Evolutionary conservation across 2,113 vertebrate species (phyloP).

Genomic region (Gulo gulo): DNA sequence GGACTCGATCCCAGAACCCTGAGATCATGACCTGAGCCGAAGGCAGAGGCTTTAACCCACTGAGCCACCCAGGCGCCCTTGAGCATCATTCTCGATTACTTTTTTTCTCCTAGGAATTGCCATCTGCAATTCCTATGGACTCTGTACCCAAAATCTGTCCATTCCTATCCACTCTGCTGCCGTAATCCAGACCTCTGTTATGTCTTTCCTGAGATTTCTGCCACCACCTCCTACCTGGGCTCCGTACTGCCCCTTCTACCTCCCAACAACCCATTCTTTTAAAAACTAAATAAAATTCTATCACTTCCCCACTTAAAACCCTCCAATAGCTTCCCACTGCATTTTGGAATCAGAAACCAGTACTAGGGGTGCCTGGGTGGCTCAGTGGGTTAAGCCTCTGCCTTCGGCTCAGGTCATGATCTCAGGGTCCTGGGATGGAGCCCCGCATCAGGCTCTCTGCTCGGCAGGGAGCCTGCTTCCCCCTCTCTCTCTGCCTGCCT

Average conservation of each 20-base stretch:
- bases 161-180: not conserved
- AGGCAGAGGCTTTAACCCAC: too few species aligned
- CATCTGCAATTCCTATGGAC: not conserved
- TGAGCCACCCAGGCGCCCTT: too few species aligned
- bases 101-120: not conserved
- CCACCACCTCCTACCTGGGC: not conserved
- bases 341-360: not conserved
- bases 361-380: too few species aligned
- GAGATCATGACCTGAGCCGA: too few species aligned
- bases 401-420: too few species aligned
- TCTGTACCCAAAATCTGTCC: not conserved
- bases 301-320: not conserved
- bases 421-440: too few species aligned
- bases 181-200: not conserved
- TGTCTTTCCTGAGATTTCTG: not conserved
- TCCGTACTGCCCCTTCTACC: not conserved
- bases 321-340: not conserved
- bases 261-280: not conserved
- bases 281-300: not conserved
- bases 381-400: too few species aligned
- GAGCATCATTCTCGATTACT: not conserved
- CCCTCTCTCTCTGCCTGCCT: too few species aligned
- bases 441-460: too few species aligned
- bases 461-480: too few species aligned
- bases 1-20: too few species aligned